A percentile compares a stretch with the other conserved stretches of the same genome.
Conservation (phyloP, 2,888 invertebrate genomes). For the Tuberolachnus salignus region DNA sequence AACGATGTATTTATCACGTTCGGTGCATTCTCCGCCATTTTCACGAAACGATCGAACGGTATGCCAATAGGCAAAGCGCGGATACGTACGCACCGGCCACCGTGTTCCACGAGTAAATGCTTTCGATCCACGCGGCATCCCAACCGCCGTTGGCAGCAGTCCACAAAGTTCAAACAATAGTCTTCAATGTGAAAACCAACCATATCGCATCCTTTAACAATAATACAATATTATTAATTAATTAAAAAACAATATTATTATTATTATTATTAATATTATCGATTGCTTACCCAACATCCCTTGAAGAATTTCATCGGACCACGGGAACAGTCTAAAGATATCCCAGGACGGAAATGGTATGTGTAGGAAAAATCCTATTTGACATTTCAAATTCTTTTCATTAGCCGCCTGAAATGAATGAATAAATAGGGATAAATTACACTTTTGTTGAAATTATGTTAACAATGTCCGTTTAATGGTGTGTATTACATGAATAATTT, state of each 20-base stretch:
- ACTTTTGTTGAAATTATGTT: too few species aligned
- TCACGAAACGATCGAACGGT: slow-evolving; percentile 83
- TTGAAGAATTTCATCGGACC: slow-evolving; percentile 92
- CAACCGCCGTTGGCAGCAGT: slow-evolving; percentile 84
- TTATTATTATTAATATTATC: too few species aligned
- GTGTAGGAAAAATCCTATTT: slow-evolving; percentile 90
- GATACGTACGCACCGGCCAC: slow-evolving; percentile 82
- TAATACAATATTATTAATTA: slow-evolving; percentile 2
- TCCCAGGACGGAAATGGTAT: slow-evolving; percentile 96
- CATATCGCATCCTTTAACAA: slow-evolving; percentile 80
- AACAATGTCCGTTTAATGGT: too few species aligned
- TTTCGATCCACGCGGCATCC: slow-evolving; percentile 89
- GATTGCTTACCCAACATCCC: slow-evolving; percentile 76
- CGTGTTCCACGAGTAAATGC: slow-evolving; percentile 83
- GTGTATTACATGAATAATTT: too few species aligned
- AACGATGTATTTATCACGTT: slow-evolving; percentile 68
- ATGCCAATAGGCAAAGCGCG: slow-evolving; percentile 88
- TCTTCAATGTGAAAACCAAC: slow-evolving; percentile 91
- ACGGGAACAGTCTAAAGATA: slow-evolving; percentile 86
- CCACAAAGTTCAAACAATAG: slow-evolving; percentile 88
- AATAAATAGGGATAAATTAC: too few species aligned
- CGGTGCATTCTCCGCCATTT: slow-evolving; percentile 74
- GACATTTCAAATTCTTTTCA: slow-evolving; percentile 76
- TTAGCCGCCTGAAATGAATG: slow-evolving; percentile 70
- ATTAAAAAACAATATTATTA: not conserved